These are phyloP conservation scores for Cydia strobilella DNA, from an alignment of 1,140 invertebrate genomes.

Conservation along the genomic window DNA sequence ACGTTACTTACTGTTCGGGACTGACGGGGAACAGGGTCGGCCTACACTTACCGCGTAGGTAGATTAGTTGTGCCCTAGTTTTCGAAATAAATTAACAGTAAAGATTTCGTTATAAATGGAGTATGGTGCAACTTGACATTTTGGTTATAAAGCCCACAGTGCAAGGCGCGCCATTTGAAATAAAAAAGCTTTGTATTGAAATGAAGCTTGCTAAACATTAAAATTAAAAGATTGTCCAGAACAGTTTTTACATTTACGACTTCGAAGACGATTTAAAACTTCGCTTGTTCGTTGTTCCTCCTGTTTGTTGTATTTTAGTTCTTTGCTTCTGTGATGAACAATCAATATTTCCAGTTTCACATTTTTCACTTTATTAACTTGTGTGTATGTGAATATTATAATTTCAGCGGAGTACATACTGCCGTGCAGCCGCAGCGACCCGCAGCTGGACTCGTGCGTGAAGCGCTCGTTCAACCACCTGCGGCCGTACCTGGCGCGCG, in stretches of 20 bases:
- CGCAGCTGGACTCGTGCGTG: conserved; percentile 84
- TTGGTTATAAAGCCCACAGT: not conserved
- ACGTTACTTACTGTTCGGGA: no score
- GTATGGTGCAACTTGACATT: conserved; percentile 18
- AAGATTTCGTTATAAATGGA: conserved; percentile 9
- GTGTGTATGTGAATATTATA: not conserved
- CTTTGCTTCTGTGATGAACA: no score
- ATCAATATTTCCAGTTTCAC: no score
- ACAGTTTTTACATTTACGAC: not conserved
- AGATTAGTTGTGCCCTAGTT: conserved; percentile 2
- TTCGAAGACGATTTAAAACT: no score
- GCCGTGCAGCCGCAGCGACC: conserved; percentile 84
- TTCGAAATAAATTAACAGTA: not conserved
- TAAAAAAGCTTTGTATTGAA: conserved; percentile 9
- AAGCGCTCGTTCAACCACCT: conserved; percentile 86
- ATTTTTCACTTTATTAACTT: no score
- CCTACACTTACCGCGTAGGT: not conserved
- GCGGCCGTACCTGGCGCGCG: conserved; percentile 84
- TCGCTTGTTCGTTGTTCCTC: no score
- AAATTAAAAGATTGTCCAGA: not conserved
- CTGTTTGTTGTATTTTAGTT: no score
- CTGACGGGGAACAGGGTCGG: not conserved
- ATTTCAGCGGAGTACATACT: conserved; percentile 86
- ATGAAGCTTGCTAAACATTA: not conserved
- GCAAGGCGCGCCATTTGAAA: not conserved